Conservation (phyloP, 2,797 vertebrate genomes). For the Rallus crepitans region DNA sequence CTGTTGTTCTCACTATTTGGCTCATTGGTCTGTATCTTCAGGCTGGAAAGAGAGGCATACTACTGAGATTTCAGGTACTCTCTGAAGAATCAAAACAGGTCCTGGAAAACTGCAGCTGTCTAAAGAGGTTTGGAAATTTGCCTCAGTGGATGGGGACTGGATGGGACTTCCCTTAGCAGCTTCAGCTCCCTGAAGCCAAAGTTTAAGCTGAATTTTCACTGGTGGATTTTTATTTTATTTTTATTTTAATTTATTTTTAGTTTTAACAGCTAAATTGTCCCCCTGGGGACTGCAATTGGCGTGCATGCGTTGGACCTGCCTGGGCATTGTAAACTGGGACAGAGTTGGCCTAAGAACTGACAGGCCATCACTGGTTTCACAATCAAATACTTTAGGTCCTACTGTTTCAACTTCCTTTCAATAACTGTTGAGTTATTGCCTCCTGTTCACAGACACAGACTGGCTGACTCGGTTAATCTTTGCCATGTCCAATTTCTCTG, state of each 20-base stretch:
- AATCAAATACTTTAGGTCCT: not conserved
- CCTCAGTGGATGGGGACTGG: not conserved
- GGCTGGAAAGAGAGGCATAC: not conserved
- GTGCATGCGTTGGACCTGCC: not conserved
- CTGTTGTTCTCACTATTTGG: not conserved
- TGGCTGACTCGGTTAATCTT: not conserved
- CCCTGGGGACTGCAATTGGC: rapidly evolving
- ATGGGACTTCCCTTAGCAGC: not conserved
- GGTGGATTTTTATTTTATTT: not conserved
- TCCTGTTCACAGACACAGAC: not conserved
- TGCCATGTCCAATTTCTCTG: not conserved
- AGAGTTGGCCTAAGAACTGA: not conserved
- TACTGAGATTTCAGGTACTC: not conserved
- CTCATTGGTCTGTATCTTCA: not conserved
- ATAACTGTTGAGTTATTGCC: slow-evolving; percentile 8
- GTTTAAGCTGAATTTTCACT: slow-evolving; percentile 1
- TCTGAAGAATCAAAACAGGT: not conserved
- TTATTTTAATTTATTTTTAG: not conserved
- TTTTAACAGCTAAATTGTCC: not conserved
- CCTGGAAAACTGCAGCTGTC: not conserved
- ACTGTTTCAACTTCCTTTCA: slow-evolving; percentile 32
- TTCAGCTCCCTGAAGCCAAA: not conserved
- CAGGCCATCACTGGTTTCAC: not conserved
- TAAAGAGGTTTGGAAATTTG: not conserved
- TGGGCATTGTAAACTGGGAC: not conserved